phyloP scores from a whole-genome alignment of 2,113 vertebrate species.

The Vimba vimba region DNA sequence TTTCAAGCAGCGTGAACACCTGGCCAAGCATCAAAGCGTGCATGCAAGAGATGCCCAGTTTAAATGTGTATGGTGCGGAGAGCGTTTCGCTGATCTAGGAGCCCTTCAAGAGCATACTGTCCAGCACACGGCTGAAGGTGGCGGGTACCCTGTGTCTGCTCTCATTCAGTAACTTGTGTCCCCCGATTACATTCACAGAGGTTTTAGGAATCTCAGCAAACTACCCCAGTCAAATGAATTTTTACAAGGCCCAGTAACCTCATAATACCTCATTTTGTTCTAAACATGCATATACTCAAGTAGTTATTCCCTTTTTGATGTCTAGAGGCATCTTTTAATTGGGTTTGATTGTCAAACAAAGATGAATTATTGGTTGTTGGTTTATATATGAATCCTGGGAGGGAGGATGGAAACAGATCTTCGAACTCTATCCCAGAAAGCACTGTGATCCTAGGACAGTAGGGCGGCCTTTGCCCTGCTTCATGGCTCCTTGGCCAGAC shows the following conservation, averaged over 20 bases:
- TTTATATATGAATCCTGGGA: neutral
- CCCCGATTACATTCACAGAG: neutral
- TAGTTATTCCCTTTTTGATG: neutral
- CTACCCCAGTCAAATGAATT: neutral
- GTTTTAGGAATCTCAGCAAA: neutral
- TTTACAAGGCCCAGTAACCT: neutral
- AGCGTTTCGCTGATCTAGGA: slow-evolving; percentile 92
- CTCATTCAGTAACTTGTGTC: slow-evolving; percentile 81
- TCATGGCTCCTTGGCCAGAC: neutral
- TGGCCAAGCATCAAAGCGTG: slow-evolving; percentile 93
- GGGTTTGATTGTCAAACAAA: neutral
- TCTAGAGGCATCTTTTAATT: neutral
- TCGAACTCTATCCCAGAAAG: neutral
- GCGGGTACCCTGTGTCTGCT: slow-evolving; percentile 86
- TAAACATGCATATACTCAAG: neutral
- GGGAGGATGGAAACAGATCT: neutral
- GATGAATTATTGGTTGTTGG: neutral
- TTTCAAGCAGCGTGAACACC: slow-evolving; percentile 97
- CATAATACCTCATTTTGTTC: neutral
- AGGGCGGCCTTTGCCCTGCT: neutral
- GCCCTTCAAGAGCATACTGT: slow-evolving; percentile 95
- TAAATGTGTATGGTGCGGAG: slow-evolving; percentile 97
- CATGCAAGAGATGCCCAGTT: slow-evolving; percentile 95
- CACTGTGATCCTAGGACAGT: neutral
- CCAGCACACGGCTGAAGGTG: slow-evolving; percentile 89